Conservation (phyloP, 2,888 invertebrate species). For the Pyrgus malvae region DNA sequence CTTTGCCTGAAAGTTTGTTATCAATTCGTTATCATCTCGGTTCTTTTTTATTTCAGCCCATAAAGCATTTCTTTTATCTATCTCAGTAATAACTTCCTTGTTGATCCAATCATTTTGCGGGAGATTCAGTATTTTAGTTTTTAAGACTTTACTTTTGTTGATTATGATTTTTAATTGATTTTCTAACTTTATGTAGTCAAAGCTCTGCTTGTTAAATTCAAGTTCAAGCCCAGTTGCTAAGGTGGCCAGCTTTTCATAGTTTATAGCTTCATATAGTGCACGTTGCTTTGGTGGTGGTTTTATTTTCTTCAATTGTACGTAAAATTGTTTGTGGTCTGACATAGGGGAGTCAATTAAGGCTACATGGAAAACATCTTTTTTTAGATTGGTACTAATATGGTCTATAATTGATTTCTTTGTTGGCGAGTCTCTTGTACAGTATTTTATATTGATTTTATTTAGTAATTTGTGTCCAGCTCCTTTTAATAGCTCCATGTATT, state of each 20-base stretch:
- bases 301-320: neutral
- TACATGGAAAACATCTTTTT: conserved; percentile 4
- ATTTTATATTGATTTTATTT: no score
- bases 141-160: neutral
- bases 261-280: conserved; percentile 1
- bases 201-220: neutral
- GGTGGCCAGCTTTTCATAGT: conserved; percentile 1
- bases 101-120: conserved; percentile 8
- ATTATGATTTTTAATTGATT: neutral
- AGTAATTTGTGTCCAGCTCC: neutral
- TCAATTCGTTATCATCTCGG: neutral
- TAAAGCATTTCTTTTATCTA: neutral
- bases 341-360: conserved; percentile 3
- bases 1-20: neutral
- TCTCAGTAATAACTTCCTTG: neutral
- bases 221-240: neutral
- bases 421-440: conserved; percentile 12
- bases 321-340: conserved; percentile 8
- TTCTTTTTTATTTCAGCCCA: neutral
- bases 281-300: neutral
- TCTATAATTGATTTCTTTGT: conserved; percentile 32
- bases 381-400: conserved; percentile 24
- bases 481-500: neutral
- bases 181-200: neutral
- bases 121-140: conserved; percentile 1